Evolutionary conservation across 1,140 invertebrate species (phyloP), one percentile per base, ranked within the genome.

Genomic region (Galleria mellonella): DNA sequence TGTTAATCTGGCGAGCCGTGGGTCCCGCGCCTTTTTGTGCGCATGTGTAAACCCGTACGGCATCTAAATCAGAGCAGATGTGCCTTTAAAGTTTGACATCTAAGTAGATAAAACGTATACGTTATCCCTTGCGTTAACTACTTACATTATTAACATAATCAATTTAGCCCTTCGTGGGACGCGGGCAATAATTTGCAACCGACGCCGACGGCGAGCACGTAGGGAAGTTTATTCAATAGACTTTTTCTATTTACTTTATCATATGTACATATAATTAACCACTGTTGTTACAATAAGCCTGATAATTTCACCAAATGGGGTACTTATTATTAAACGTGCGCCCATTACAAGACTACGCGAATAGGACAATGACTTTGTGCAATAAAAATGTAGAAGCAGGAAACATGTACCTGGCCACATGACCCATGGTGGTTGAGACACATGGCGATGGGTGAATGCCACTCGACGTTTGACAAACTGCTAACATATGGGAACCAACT

Each of bases 31-130:
- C 35, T 52, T 58, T 65, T 69, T 75, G 50, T 72, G 55, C 52
- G 37, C 47, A 48, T 44, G 33, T 57, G 62, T 60, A 44, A 52
- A 49, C 39, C 45, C 37, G 35, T 43, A 41, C 54, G 14, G 43
- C 44, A 51, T 64, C 53, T 77, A 76, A 78, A 81, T 72, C 67
- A 64, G 71, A 69, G 76, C 78, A 84, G 81, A 84, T 84, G 78
- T 79, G 65, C 67, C 44, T 63, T n/a, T 37, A 47, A 52, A 67
- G 52, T 51, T 51, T 59, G 55, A 59, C 62, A 56, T 64, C 55
- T 57, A 62, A 72, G 39, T 12, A 58, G 62, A 69, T 64, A 71
- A 65, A 70, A 56, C 64, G 52, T 47, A 60, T 40, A 62, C 7
- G 1, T 32, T 37, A 38, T 40, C 67, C 67, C 74, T 57, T 57